These are phyloP conservation scores for Ceyx margarethae DNA, from an alignment of 2,113 vertebrate genomes.

Conservation along the genomic window DNA sequence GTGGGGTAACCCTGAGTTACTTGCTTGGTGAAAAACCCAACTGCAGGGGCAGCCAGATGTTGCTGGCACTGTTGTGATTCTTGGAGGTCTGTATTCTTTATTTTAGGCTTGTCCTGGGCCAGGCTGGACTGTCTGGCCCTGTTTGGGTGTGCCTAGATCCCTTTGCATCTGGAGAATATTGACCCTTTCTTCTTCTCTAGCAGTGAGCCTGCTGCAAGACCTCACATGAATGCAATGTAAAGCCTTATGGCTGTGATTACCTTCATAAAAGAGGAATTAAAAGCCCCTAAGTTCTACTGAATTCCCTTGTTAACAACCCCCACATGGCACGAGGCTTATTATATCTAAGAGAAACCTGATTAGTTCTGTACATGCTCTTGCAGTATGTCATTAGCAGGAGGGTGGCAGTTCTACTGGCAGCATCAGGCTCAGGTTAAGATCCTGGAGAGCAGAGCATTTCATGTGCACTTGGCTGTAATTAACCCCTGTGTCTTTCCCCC, in stretches of 20 bases:
- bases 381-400: conserved; percentile 12
- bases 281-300: conserved; percentile 5
- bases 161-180: not conserved
- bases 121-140: not conserved
- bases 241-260: conserved; percentile 22
- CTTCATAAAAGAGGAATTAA: conserved; percentile 20
- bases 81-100: not conserved
- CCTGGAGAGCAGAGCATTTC: conserved; percentile 15
- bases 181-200: not conserved
- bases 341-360: conserved; percentile 25
- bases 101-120: not conserved
- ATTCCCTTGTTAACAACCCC: conserved; percentile 33
- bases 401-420: conserved; percentile 23
- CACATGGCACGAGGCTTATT: conserved; percentile 5
- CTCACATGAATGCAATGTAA: not conserved
- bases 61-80: not conserved
- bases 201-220: not conserved
- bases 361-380: not conserved
- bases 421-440: conserved; percentile 47
- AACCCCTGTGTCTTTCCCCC: not conserved
- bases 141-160: not conserved
- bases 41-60: not conserved
- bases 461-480: conserved; percentile 8
- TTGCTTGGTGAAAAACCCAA: not conserved
- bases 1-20: not conserved